phyloP scores from a whole-genome alignment of 2,113 vertebrate genomes.

The Burhinus bistriatus region DNA sequence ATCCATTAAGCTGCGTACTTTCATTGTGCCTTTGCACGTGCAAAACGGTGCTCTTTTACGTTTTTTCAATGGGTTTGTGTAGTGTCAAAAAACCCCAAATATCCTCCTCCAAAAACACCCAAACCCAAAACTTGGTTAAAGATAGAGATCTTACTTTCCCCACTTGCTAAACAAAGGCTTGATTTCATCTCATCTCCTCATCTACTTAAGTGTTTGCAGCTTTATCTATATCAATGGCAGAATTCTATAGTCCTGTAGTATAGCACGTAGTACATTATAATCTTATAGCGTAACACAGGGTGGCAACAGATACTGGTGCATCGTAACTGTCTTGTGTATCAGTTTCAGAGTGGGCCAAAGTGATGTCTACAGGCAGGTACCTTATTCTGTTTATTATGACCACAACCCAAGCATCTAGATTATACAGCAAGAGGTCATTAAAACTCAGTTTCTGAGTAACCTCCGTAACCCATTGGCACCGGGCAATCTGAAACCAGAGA shows the following conservation, averaged over 20 bases:
- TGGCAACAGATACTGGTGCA: neutral
- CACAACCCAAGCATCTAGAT: too few species aligned
- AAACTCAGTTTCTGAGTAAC: neutral
- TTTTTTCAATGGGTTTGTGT: neutral
- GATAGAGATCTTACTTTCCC: neutral
- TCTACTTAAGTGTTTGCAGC: neutral
- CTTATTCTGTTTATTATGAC: neutral
- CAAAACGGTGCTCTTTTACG: neutral
- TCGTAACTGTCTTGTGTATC: too few species aligned
- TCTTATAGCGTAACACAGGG: fast-evolving
- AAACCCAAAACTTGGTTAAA: neutral
- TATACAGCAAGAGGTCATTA: neutral
- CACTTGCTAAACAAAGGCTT: neutral
- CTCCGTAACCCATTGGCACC: neutral
- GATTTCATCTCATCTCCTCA: neutral
- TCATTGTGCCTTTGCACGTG: fast-evolving
- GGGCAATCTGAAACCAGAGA: neutral
- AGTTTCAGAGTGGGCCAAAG: neutral
- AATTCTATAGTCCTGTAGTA: fast-evolving
- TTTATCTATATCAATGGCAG: neutral
- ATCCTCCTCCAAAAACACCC: fast-evolving
- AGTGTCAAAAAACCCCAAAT: neutral
- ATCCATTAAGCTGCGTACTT: neutral
- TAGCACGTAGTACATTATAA: neutral
- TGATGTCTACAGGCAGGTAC: neutral